Conservation (phyloP, 2,113 vertebrate genomes). For the Oreotrochilus melanogaster region DNA sequence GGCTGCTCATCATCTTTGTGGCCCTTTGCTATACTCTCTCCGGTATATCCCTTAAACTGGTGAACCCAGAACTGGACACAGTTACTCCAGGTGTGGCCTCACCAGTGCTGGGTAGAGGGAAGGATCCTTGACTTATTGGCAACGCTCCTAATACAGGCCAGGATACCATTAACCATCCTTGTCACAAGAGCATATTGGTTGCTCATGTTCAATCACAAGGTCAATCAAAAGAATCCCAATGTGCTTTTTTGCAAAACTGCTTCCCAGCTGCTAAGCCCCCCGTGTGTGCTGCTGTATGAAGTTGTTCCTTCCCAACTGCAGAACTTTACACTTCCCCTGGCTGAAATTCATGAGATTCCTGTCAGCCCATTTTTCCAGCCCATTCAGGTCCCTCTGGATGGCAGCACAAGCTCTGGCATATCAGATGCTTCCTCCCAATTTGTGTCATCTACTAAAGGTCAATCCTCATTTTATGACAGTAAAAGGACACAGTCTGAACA, state of each 20-base stretch:
- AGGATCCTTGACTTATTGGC: accelerated
- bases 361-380: background rate
- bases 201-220: background rate
- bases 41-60: background rate
- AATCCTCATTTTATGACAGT: background rate
- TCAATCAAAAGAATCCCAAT: background rate
- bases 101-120: background rate
- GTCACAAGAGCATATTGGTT: background rate
- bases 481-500: background rate
- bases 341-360: background rate
- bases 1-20: background rate
- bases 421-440: background rate
- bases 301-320: background rate
- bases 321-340: background rate
- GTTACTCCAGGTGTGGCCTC: background rate
- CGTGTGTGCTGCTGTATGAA: accelerated
- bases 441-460: background rate
- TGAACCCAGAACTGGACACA: background rate
- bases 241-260: background rate
- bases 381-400: background rate
- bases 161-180: background rate
- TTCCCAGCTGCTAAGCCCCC: background rate
- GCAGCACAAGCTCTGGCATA: background rate
- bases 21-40: background rate
- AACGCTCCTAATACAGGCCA: background rate